A percentile compares a stretch with the other conserved stretches of the same genome.
Conservation (phyloP, 2,113 vertebrate genomes). For the Cacatua alba region DNA sequence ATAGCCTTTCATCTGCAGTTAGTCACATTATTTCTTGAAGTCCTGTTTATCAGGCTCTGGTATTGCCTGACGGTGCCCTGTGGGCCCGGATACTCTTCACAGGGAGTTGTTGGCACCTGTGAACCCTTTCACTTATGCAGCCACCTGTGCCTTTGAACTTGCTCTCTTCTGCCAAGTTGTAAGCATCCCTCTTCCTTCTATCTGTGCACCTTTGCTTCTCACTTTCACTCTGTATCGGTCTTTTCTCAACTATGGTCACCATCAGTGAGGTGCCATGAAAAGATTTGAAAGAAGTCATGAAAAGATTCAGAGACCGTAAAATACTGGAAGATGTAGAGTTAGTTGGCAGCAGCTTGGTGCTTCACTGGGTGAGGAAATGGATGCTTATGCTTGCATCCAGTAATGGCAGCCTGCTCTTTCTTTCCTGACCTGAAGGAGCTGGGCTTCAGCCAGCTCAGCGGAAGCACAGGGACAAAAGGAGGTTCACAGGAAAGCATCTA, state of each 20-base stretch:
- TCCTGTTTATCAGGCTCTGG: neutral
- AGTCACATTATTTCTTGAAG: neutral
- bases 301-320: neutral
- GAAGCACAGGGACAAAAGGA: neutral
- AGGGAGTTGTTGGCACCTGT: neutral
- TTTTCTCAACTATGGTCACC: neutral
- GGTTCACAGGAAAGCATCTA: neutral
- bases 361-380: constrained; percentile 29
- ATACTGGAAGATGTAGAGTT: neutral
- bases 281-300: neutral
- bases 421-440: neutral
- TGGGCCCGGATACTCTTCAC: neutral
- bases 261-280: accelerated
- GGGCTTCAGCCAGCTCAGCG: constrained; percentile 26
- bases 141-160: neutral
- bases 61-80: neutral
- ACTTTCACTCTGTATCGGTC: accelerated
- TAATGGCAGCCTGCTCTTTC: constrained; percentile 50
- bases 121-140: neutral
- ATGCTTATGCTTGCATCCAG: neutral
- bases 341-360: neutral
- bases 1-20: neutral
- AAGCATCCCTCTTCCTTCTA: accelerated
- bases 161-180: neutral
- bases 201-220: neutral